These are phyloP conservation scores for Melieria omissa DNA, from an alignment of 2,888 invertebrate genomes.

Conservation along the genomic window DNA sequence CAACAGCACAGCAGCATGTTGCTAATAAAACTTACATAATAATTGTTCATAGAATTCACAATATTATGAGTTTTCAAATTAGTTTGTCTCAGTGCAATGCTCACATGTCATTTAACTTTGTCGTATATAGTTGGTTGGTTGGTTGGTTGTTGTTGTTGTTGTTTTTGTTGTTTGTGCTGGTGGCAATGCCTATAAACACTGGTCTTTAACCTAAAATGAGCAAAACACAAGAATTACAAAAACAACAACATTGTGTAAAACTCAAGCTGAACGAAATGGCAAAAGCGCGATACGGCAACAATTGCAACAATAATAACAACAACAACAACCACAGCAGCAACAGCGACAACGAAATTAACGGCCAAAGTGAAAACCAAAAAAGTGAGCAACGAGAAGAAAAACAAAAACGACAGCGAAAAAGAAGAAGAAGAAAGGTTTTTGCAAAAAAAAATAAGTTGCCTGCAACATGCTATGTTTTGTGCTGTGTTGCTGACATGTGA, in stretches of 20 bases:
- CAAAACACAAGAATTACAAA: no score
- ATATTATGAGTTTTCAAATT: slow-evolving; percentile 64
- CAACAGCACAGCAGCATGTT: slow-evolving; percentile 14
- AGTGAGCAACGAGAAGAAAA: not conserved
- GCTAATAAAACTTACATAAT: slow-evolving; percentile 65
- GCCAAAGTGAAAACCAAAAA: not conserved
- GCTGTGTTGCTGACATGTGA: slow-evolving; percentile 31
- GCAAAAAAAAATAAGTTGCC: slow-evolving; percentile 36
- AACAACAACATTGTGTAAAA: no score
- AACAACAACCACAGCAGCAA: no score
- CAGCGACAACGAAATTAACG: not conserved
- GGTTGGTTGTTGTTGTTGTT: not conserved
- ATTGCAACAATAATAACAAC: no score
- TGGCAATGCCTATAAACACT: no score
- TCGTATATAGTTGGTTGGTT: slow-evolving; percentile 4
- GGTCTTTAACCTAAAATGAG: not conserved
- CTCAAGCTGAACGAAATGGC: no score
- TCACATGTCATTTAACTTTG: slow-evolving; percentile 26
- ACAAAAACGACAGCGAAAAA: slow-evolving; percentile 6
- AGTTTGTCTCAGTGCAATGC: slow-evolving; percentile 49
- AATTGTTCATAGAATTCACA: slow-evolving; percentile 64
- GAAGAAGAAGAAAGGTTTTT: slow-evolving; percentile 28
- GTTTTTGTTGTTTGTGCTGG: not conserved
- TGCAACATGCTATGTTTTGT: slow-evolving; percentile 41
- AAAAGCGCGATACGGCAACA: no score